These are phyloP conservation scores for Dendrolimus houi DNA, from an alignment of 2,888 invertebrate genomes.

Conservation along the genomic window DNA sequence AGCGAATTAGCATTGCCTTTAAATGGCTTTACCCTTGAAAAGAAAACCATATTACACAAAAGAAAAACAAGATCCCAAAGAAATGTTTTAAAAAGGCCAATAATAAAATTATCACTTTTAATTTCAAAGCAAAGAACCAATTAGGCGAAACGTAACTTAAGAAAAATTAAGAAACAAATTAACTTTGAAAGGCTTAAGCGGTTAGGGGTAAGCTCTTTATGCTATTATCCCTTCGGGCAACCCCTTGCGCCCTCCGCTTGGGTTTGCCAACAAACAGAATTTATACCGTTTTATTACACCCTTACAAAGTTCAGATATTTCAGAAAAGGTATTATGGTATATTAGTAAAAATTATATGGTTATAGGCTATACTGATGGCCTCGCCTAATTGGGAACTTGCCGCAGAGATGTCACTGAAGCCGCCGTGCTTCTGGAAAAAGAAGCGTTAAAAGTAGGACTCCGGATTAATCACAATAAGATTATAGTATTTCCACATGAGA, in stretches of 20 bases:
- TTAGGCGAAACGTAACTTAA: constrained; percentile 28
- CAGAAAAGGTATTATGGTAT: not conserved
- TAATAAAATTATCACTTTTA: constrained; percentile 26
- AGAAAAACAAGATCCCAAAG: too few species aligned
- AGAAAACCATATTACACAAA: too few species aligned
- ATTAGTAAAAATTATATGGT: too few species aligned
- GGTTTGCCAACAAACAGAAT: constrained; percentile 30
- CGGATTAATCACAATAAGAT: too few species aligned
- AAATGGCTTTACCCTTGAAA: too few species aligned
- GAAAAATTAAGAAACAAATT: constrained; percentile 68
- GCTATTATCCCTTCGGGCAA: constrained; percentile 48
- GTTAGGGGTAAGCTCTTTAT: constrained; percentile 50
- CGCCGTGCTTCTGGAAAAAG: too few species aligned
- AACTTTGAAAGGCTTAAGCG: constrained; percentile 57
- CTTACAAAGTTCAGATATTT: not conserved
- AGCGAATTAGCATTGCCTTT: too few species aligned
- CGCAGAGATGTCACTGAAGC: too few species aligned
- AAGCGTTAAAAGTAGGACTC: too few species aligned
- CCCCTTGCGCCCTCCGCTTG: constrained; percentile 29
- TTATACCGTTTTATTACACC: constrained; percentile 18
- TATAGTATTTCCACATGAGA: too few species aligned
- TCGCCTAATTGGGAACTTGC: too few species aligned
- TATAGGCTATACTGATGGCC: too few species aligned
- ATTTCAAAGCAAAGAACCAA: constrained; percentile 26
- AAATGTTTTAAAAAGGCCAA: constrained; percentile 2